phyloP scores from a whole-genome alignment of 2,113 vertebrate genomes.

The Machaerirhynchus nigripectus region DNA sequence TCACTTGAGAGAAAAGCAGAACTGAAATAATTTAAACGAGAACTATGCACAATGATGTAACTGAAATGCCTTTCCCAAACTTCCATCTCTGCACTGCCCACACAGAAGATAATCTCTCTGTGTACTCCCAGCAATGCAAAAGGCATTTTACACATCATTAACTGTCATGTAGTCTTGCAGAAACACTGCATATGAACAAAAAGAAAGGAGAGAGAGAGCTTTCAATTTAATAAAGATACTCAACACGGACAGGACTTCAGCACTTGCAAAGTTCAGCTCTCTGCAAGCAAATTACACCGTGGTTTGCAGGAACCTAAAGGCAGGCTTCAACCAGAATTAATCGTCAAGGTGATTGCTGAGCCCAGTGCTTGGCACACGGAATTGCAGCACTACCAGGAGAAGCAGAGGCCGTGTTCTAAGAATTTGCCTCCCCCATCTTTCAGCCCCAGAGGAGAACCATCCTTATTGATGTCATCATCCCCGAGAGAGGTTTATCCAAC shows the following conservation, averaged over 20 bases:
- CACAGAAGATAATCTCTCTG: neutral
- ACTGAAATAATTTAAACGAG: neutral
- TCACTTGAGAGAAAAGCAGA: neutral
- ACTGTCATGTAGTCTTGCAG: neutral
- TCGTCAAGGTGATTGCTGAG: neutral
- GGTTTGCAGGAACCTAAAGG: neutral
- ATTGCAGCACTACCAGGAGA: neutral
- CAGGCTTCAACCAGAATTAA: neutral
- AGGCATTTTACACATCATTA: neutral
- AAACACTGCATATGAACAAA: neutral
- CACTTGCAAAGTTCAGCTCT: neutral
- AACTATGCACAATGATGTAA: neutral
- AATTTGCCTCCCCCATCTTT: neutral
- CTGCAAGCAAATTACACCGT: neutral
- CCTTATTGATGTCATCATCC: neutral
- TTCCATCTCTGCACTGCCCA: neutral
- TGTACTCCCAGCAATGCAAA: neutral
- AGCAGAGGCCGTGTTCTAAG: neutral
- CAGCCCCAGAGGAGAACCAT: neutral
- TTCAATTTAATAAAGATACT: neutral
- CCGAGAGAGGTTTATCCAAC: neutral
- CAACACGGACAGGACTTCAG: fast-evolving
- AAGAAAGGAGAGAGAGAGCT: neutral
- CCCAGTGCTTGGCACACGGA: neutral
- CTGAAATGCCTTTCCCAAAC: neutral